Conservation (phyloP, 23 tunicate genomes). For the Ciona savignyi region DNA sequence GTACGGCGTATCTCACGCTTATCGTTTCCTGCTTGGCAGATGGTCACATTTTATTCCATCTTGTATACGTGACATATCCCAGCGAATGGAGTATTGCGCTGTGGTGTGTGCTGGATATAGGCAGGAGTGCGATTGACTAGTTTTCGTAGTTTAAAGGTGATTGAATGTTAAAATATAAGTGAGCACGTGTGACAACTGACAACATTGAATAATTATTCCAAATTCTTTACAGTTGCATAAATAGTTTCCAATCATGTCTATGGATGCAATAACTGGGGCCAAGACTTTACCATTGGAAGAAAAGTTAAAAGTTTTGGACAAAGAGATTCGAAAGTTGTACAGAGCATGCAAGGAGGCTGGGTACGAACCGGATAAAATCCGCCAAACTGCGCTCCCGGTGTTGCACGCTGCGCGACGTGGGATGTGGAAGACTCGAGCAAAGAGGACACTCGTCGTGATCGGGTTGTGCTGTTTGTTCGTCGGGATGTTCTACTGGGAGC, state of each 20-base stretch:
- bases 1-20: too few species aligned
- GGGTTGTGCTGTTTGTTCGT: conserved; percentile 1
- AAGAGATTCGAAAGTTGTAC: conserved; percentile 38
- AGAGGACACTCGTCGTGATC: neutral
- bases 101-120: too few species aligned
- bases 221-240: too few species aligned
- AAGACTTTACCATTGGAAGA: conserved; percentile 23
- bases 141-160: too few species aligned
- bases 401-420: conserved; percentile 40
- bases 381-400: conserved; percentile 45
- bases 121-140: too few species aligned
- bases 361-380: conserved; percentile 39
- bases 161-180: too few species aligned
- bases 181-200: too few species aligned
- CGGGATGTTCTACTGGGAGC: conserved; percentile 12
- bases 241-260: neutral
- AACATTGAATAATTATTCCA: too few species aligned
- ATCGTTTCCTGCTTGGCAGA: too few species aligned
- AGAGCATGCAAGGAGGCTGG: conserved; percentile 46
- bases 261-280: conserved; percentile 20
- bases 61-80: too few species aligned
- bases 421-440: conserved; percentile 4
- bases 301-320: conserved; percentile 26
- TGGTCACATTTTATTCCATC: too few species aligned
- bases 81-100: too few species aligned